Evolutionary conservation across 2,113 vertebrate species (phyloP), one percentile per base, ranked within the genome.

Genomic region (Gasterosteus aculeatus): DNA sequence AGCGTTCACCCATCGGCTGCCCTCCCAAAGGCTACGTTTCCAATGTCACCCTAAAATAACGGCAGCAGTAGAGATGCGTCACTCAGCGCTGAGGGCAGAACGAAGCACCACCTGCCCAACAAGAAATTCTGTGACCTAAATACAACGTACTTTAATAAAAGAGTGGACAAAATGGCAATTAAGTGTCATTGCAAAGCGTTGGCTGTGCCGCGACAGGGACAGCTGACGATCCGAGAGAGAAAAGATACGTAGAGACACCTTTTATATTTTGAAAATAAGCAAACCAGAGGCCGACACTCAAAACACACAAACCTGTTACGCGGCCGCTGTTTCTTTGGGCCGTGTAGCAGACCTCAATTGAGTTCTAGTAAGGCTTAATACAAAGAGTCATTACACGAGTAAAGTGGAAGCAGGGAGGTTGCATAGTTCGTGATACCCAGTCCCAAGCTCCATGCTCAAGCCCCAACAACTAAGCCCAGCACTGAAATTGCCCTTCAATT

Each of bases 401-500:
- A 67, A 53, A 67, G 66, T n/a, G 19, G 46, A 69, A 57, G n/a
- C 7, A 29, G 44, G 29, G 22, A 33, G 10, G 56, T 44, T 62
- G 15, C 65, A 53, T 53, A 46, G 76, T 69, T 41, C 14, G 16
- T 35, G 60, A 64, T 67, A 38, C 69, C 74, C 63, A 64, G 51
- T 56, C 44, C 73, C 49, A 11, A 68, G 39, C 59, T 54, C 31
- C 33, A 59, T 10, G 47, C 53, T 63, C 68, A 58, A 47, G 49
- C 54, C 42, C 16, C 14, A 44, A 33, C 57, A 33, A 76, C 53
- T 38, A 68, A 80, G 39, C 47, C 60, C 26, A 51, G 47, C 22
- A 33, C 60, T 69, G 38, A 75, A 75, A 72, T 66, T 61, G 29
- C 68, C 65, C 59, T 69, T 63, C 58, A 68, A 64, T 41, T 41